Percentiles rank a stretch among this genome's conserved stretches.
These are phyloP conservation scores for Drosophila helvetica DNA, from an alignment of 2,888 invertebrate species.

Conservation along the genomic window DNA sequence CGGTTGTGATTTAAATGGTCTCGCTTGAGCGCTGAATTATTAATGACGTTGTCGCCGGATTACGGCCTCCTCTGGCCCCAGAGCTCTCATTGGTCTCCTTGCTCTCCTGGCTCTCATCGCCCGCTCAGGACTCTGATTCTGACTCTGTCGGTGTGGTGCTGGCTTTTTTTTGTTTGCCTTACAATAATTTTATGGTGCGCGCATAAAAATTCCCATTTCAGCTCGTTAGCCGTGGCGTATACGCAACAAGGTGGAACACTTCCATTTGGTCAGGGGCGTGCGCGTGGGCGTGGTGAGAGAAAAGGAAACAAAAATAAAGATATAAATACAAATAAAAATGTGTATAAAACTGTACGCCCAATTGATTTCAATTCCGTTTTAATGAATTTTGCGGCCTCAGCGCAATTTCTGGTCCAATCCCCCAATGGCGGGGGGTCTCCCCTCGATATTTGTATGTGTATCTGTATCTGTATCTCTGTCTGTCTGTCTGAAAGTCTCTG, in stretches of 20 bases:
- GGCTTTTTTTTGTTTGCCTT: no score
- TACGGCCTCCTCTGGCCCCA: conserved; percentile 1
- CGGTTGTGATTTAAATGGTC: conserved; percentile 63
- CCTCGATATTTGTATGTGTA: background rate
- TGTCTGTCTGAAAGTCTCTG: background rate
- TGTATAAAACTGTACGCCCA: conserved; percentile 58
- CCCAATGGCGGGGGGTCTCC: conserved; percentile 1
- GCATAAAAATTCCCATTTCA: conserved; percentile 63
- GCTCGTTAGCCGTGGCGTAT: conserved; percentile 68
- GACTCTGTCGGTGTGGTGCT: no score
- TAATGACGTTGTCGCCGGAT: conserved; percentile 34
- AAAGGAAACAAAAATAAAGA: background rate
- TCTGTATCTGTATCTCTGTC: background rate
- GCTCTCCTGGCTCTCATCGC: background rate
- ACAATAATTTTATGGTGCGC: conserved; percentile 61
- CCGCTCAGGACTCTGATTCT: background rate
- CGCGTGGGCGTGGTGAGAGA: background rate
- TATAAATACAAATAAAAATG: conserved; percentile 14
- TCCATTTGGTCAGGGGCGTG: background rate
- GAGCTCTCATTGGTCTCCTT: background rate
- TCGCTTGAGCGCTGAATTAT: conserved; percentile 58
- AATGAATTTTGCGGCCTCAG: conserved; percentile 61
- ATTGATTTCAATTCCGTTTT: conserved; percentile 70
- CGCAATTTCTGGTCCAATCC: conserved; percentile 28
- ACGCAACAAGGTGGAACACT: conserved; percentile 26